Evolutionary conservation across 2,113 vertebrate species (phyloP).

Genomic region (Burhinus bistriatus): DNA sequence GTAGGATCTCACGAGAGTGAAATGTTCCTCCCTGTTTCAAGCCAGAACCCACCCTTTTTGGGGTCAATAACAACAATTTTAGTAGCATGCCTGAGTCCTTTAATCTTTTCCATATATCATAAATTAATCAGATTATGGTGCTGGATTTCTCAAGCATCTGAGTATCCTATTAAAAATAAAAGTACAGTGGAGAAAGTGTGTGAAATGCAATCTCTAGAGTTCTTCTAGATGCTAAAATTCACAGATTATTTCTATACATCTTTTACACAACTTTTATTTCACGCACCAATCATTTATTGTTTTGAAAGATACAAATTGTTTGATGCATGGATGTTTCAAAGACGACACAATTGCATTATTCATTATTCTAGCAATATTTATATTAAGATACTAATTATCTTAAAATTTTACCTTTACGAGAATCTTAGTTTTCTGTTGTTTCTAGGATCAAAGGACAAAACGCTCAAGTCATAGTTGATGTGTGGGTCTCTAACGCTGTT

Average conservation of each 20-base stretch:
- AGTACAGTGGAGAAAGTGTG: background rate
- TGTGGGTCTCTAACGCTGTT: background rate
- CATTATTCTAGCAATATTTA: background rate
- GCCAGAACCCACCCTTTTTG: background rate
- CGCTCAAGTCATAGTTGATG: background rate
- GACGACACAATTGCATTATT: background rate
- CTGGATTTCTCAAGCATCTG: background rate
- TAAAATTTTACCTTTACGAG: background rate
- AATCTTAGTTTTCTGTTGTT: background rate
- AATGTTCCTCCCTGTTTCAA: background rate
- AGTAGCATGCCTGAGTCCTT: background rate
- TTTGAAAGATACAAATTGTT: background rate
- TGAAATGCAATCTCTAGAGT: background rate
- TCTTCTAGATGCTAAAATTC: background rate
- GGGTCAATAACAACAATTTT: background rate
- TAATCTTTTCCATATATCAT: background rate
- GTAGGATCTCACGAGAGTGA: background rate
- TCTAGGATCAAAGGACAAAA: background rate
- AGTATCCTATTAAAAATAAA: background rate
- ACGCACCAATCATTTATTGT: background rate
- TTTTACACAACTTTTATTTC: background rate
- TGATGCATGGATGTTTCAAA: background rate
- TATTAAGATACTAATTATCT: background rate
- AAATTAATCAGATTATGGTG: background rate
- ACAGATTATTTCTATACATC: background rate